Conservation (phyloP, 2,888 invertebrate species). For the Drosophila mercatorum region DNA sequence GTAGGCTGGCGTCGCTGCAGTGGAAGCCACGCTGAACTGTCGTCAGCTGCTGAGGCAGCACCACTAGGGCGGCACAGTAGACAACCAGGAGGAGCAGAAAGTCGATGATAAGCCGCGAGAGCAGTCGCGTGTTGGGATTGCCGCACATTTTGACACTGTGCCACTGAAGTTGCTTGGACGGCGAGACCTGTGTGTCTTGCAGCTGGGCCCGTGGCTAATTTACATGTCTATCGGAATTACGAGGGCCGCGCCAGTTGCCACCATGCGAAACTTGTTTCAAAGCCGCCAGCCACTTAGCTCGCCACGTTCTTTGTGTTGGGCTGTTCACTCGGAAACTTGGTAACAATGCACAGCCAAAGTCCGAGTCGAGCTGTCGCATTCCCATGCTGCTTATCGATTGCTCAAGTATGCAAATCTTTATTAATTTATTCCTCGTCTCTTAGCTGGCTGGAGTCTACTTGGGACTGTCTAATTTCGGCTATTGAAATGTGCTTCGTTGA, state of each 20-base stretch:
- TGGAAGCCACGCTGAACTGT: slow-evolving; percentile 91
- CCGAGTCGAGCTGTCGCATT: slow-evolving; percentile 31
- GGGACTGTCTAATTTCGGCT: slow-evolving; percentile 7
- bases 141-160: slow-evolving; percentile 75
- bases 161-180: slow-evolving; percentile 2
- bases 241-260: slow-evolving; percentile 14
- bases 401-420: slow-evolving; percentile 66
- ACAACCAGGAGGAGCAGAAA: slow-evolving; percentile 69
- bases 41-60: slow-evolving; percentile 66
- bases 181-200: slow-evolving; percentile 9
- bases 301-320: slow-evolving; percentile 36
- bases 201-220: slow-evolving; percentile 44
- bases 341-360: slow-evolving; percentile 32
- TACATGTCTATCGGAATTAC: slow-evolving; percentile 45
- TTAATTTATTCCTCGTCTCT: slow-evolving; percentile 64
- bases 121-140: slow-evolving; percentile 77
- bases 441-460: slow-evolving; percentile 18
- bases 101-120: slow-evolving; percentile 76
- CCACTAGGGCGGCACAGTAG: slow-evolving; percentile 69
- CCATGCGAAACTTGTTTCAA: slow-evolving; percentile 45
- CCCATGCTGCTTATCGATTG: slow-evolving; percentile 52
- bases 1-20: slow-evolving; percentile 96
- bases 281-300: slow-evolving; percentile 18
- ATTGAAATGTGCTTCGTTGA: slow-evolving; percentile 7
- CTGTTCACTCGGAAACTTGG: slow-evolving; percentile 14